Evolutionary conservation across 2,113 vertebrate species (phyloP).

Genomic region (Pitta sordida): DNA sequence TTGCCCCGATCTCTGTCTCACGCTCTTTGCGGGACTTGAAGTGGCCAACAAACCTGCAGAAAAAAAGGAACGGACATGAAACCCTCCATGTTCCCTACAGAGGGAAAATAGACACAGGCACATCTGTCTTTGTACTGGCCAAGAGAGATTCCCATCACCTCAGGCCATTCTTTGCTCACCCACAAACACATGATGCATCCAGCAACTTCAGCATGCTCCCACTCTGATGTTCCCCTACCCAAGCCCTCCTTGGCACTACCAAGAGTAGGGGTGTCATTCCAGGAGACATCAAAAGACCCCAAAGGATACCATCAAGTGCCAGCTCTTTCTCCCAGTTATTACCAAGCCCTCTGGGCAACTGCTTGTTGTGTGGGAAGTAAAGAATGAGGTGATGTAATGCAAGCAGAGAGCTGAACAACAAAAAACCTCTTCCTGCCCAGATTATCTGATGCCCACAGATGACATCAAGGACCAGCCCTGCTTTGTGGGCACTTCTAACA

Average conservation of each 20-base stretch:
- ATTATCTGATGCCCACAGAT: not conserved
- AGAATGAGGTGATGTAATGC: not conserved
- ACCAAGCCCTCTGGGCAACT: not conserved
- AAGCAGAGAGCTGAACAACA: not conserved
- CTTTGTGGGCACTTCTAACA: not conserved
- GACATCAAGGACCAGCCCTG: not conserved
- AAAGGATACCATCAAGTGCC: not conserved
- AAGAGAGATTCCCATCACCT: not conserved
- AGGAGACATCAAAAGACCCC: not conserved
- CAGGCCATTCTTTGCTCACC: not conserved
- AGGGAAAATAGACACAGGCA: not conserved
- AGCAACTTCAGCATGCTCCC: not conserved
- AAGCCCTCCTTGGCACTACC: not conserved
- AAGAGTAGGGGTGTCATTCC: not conserved
- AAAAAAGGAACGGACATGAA: not conserved
- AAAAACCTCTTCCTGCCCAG: not conserved
- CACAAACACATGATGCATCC: not conserved
- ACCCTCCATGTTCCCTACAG: accelerated
- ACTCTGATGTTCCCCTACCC: too few species aligned
- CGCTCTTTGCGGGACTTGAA: slow-evolving; percentile 96
- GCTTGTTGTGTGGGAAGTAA: not conserved
- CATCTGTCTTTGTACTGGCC: not conserved
- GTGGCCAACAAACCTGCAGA: slow-evolving; percentile 89
- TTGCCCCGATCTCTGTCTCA: slow-evolving; percentile 84
- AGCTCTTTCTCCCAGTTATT: not conserved